These are phyloP conservation scores for Cydia fagiglandana DNA, from an alignment of 1,140 invertebrate genomes.

Conservation along the genomic window DNA sequence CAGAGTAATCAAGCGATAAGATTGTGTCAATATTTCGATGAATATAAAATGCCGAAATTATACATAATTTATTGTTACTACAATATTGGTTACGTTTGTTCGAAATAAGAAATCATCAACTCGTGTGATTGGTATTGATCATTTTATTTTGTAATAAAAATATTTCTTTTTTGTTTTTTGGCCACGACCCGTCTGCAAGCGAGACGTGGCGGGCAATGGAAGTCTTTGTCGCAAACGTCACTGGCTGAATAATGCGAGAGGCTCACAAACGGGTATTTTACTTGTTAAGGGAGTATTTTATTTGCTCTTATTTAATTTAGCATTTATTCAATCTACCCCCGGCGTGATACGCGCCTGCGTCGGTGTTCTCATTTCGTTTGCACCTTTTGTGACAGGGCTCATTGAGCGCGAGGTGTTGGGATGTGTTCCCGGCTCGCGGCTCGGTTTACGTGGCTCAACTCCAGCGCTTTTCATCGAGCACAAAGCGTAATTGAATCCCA, in stretches of 20 bases:
- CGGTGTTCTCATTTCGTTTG: constrained; percentile 67
- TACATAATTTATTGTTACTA: constrained; percentile 26
- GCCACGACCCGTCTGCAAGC: constrained; percentile 38
- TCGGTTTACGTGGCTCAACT: constrained; percentile 72
- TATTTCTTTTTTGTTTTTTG: constrained; percentile 3
- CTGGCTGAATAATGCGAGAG: constrained; percentile 62
- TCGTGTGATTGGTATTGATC: neutral
- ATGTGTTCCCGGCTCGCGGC: constrained; percentile 70
- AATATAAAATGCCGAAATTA: constrained; percentile 31
- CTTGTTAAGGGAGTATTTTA: constrained; percentile 71
- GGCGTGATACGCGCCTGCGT: constrained; percentile 61
- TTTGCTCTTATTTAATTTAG: constrained; percentile 79
- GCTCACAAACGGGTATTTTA: constrained; percentile 47
- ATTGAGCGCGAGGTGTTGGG: constrained; percentile 76
- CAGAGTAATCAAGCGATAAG: constrained; percentile 54
- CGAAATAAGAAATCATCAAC: constrained; percentile 24
- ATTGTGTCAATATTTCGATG: constrained; percentile 52
- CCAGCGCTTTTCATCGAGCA: constrained; percentile 75
- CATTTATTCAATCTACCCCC: constrained; percentile 76
- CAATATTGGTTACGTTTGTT: constrained; percentile 29
- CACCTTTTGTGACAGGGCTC: constrained; percentile 76
- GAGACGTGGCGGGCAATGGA: constrained; percentile 45
- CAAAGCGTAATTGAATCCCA: constrained; percentile 79
- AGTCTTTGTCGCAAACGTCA: constrained; percentile 59
- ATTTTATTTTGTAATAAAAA: neutral